A percentile compares a stretch with the other conserved stretches of the same genome.
phyloP scores from a whole-genome alignment of 2,888 invertebrate genomes.

The Philopedon plagiatum region DNA sequence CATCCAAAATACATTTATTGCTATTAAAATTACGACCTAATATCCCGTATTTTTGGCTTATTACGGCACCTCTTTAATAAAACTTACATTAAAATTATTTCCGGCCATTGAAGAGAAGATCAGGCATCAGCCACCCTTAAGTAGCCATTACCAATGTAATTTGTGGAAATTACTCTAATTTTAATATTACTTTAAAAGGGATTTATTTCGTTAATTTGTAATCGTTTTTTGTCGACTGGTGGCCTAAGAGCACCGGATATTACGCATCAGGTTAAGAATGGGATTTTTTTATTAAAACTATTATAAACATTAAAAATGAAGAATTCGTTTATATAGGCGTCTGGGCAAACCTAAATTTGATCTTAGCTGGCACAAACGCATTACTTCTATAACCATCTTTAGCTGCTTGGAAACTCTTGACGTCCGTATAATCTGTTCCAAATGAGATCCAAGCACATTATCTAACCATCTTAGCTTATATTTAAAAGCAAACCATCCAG shows the following conservation, averaged over 20 bases:
- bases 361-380: too few species aligned
- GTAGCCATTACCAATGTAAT: conserved; percentile 40
- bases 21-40: conserved; percentile 28
- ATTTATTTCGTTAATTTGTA: not conserved
- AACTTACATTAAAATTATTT: conserved; percentile 46
- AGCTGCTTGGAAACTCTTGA: too few species aligned
- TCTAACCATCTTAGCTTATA: too few species aligned
- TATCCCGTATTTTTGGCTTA: conserved; percentile 30
- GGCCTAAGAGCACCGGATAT: not conserved
- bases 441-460: too few species aligned
- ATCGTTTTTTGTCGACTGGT: not conserved
- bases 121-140: conserved; percentile 23
- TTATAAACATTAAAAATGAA: too few species aligned
- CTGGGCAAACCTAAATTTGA: too few species aligned
- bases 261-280: not conserved
- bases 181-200: conserved; percentile 33
- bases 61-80: conserved; percentile 46
- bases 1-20: conserved; percentile 18
- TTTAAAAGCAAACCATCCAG: too few species aligned
- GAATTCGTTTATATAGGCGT: too few species aligned
- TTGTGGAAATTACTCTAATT: conserved; percentile 40
- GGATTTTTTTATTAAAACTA: not conserved
- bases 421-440: too few species aligned
- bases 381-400: too few species aligned
- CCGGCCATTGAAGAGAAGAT: conserved; percentile 35